Conservation (phyloP, 2,888 invertebrate species). For the Acleris emargana region DNA sequence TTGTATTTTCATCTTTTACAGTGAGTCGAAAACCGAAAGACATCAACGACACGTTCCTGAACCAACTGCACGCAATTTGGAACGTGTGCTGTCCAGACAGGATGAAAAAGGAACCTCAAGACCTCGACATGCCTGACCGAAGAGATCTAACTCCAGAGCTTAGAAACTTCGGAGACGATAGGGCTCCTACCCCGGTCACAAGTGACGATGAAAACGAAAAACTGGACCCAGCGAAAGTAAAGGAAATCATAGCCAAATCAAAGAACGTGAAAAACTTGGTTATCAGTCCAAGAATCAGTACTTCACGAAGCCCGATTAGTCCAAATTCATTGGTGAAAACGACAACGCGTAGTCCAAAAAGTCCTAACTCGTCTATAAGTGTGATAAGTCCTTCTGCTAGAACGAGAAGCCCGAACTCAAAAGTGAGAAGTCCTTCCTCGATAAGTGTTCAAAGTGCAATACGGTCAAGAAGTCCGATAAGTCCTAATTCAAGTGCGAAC, state of each 20-base stretch:
- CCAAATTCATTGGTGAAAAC: neutral
- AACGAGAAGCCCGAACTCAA: constrained; percentile 17
- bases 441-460: constrained; percentile 1
- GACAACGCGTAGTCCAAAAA: neutral
- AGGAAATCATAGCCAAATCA: neutral
- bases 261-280: constrained; percentile 12
- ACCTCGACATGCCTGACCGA: constrained; percentile 48
- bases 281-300: constrained; percentile 2
- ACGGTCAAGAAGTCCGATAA: constrained; percentile 5
- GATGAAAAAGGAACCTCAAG: constrained; percentile 48
- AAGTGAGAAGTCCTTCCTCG: constrained; percentile 15
- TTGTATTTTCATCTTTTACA: constrained; percentile 44
- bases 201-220: constrained; percentile 52
- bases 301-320: constrained; percentile 5
- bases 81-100: constrained; percentile 67
- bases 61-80: constrained; percentile 62
- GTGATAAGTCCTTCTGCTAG: neutral
- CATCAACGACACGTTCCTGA: constrained; percentile 55
- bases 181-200: constrained; percentile 55
- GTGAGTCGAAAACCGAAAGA: constrained; percentile 63
- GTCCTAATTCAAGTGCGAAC: constrained; percentile 3
- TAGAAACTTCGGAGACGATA: constrained; percentile 57
- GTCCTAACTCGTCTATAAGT: constrained; percentile 1
- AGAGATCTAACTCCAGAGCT: constrained; percentile 58
- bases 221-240: neutral